A percentile compares a stretch with the other conserved stretches of the same genome.
phyloP scores from a whole-genome alignment of 2,888 invertebrate species.

The Synergus gifuensis region DNA sequence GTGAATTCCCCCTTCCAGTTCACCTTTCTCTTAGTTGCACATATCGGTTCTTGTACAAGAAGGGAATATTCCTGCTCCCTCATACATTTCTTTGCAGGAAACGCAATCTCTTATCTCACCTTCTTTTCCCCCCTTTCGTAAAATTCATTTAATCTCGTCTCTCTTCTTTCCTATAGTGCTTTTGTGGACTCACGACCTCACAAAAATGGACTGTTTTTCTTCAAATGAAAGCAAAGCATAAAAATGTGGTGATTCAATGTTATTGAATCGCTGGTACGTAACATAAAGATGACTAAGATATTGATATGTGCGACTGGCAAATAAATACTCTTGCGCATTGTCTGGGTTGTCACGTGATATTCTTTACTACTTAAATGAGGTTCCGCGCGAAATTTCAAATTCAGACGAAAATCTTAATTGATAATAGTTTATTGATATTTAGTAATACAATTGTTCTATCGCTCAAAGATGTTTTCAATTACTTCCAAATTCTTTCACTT shows the following conservation, averaged over 20 bases:
- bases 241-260: conserved; percentile 21
- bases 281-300: neutral
- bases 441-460: no score
- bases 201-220: neutral
- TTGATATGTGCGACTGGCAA: conserved; percentile 13
- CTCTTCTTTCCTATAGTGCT: neutral
- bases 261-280: neutral
- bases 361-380: neutral
- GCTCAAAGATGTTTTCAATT: no score
- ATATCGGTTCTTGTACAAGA: neutral
- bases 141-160: neutral
- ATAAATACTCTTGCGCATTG: conserved; percentile 8
- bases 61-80: conserved; percentile 42
- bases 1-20: neutral
- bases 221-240: neutral
- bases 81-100: conserved; percentile 24
- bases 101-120: neutral
- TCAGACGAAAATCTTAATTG: no score
- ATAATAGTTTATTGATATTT: no score
- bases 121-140: conserved; percentile 9
- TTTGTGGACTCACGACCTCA: neutral
- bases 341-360: conserved; percentile 45
- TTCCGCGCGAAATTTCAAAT: conserved; percentile 45
- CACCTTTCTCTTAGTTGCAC: neutral
- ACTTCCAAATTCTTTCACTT: no score